A percentile compares a stretch with the other conserved stretches of the same genome.
Evolutionary conservation across 2,888 invertebrate genomes (phyloP).

Genomic region (Agrilus cyanescens): DNA sequence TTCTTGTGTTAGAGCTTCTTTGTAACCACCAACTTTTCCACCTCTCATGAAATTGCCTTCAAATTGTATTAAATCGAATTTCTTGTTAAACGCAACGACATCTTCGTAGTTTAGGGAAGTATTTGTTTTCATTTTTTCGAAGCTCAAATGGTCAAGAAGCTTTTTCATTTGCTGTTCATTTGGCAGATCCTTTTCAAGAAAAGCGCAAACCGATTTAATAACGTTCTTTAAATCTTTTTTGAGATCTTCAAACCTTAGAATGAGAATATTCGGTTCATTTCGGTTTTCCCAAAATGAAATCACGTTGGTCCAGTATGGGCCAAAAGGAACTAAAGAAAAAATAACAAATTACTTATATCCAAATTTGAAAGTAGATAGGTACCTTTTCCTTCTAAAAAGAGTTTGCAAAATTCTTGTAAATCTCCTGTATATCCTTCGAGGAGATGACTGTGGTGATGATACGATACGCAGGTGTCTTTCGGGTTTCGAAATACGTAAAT

Average conservation of each 20-base stretch:
- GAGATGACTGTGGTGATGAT: conserved; percentile 69
- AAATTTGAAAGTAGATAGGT: too few relatives aligned
- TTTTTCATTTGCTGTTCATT: conserved; percentile 27
- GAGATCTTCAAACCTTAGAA: conserved; percentile 75
- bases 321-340: conserved; percentile 19
- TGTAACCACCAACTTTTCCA: conserved; percentile 35
- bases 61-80: conserved; percentile 28
- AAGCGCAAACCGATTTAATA: conserved; percentile 32
- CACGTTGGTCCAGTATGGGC: conserved; percentile 26
- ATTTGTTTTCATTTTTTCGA: conserved; percentile 41
- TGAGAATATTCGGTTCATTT: conserved; percentile 58
- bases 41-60: conserved; percentile 37
- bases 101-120: conserved; percentile 17
- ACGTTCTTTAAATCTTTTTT: conserved; percentile 46
- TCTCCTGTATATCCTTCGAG: conserved; percentile 42
- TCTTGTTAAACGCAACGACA: conserved; percentile 24
- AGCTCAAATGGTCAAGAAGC: conserved; percentile 37
- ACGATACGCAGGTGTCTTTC: conserved; percentile 82
- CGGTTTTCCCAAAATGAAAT: conserved; percentile 57
- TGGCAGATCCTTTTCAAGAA: conserved; percentile 29
- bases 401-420: conserved; percentile 64
- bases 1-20: conserved; percentile 53
- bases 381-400: conserved; percentile 54
- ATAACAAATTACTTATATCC: too few relatives aligned
- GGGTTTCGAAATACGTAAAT: conserved; percentile 83